A percentile compares a stretch with the other conserved stretches of the same genome.
phyloP scores from a whole-genome alignment of 2,113 vertebrate genomes.

The Artemisiospiza belli region DNA sequence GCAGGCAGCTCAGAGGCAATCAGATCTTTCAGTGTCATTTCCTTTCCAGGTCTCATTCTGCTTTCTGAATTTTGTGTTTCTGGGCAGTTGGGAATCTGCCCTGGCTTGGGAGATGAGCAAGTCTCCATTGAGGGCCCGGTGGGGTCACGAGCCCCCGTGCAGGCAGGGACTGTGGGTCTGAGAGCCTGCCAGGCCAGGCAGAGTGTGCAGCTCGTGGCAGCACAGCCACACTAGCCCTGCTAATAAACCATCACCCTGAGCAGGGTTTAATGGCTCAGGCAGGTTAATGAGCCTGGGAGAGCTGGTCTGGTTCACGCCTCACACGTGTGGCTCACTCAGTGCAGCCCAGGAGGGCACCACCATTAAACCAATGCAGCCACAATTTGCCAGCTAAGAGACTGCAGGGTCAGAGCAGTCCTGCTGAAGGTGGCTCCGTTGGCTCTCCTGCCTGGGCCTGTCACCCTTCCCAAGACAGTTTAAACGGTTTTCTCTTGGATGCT shows the following conservation, averaged over 20 bases:
- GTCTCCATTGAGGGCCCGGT: accelerated
- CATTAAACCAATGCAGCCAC: accelerated
- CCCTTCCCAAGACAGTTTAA: not conserved
- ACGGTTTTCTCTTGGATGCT: not conserved
- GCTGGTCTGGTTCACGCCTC: accelerated
- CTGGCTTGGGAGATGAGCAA: not conserved
- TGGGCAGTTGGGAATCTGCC: not conserved
- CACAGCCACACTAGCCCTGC: not conserved
- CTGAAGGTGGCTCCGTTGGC: accelerated
- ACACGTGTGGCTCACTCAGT: not conserved
- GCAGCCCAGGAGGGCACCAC: not conserved
- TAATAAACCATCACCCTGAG: not conserved
- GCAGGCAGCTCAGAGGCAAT: not conserved
- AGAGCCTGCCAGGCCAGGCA: not conserved
- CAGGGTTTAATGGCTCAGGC: not conserved
- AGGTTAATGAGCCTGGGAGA: not conserved
- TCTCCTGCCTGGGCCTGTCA: accelerated
- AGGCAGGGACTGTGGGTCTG: accelerated
- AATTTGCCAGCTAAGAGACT: not conserved
- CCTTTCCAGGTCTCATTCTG: not conserved
- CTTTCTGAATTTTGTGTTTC: not conserved
- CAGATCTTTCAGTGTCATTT: not conserved
- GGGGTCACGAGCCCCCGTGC: accelerated
- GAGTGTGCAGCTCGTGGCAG: accelerated
- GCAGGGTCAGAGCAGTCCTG: not conserved